phyloP scores from a whole-genome alignment of 2,797 vertebrate species.

The Lacerta bilineata region DNA sequence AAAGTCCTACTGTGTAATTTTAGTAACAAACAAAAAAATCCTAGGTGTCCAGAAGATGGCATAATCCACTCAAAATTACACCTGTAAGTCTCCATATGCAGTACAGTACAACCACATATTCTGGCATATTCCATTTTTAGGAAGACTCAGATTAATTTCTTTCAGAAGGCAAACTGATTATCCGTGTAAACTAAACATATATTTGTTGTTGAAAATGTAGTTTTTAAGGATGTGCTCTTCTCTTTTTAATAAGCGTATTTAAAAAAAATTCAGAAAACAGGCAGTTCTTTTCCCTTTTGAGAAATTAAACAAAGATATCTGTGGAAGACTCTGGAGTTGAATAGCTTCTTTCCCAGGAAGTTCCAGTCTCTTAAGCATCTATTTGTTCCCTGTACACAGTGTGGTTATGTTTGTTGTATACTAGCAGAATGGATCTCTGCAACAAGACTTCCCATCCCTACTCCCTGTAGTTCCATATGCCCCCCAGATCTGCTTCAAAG shows the following conservation, averaged over 20 bases:
- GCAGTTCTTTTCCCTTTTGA: background rate
- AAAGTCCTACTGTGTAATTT: background rate
- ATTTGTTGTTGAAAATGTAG: background rate
- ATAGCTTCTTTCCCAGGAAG: background rate
- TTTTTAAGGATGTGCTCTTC: background rate
- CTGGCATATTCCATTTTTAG: background rate
- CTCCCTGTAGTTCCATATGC: no score
- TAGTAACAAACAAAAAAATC: background rate
- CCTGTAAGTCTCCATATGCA: background rate
- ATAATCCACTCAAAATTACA: background rate
- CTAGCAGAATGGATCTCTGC: no score
- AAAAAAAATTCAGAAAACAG: background rate
- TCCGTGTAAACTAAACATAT: background rate
- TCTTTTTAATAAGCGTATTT: no score
- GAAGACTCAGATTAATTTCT: background rate
- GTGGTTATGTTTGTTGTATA: no score
- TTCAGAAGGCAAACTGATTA: background rate
- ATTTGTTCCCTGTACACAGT: background rate
- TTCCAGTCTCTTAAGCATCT: background rate
- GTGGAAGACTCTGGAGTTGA: background rate
- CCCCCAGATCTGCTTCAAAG: no score
- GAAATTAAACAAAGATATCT: background rate
- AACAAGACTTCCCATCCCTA: no score
- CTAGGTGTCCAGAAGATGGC: background rate
- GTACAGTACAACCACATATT: background rate